Evolutionary conservation across 2,113 vertebrate genomes (phyloP), one percentile per base, ranked within the genome.

Genomic region (Onychostruthus taczanowskii): DNA sequence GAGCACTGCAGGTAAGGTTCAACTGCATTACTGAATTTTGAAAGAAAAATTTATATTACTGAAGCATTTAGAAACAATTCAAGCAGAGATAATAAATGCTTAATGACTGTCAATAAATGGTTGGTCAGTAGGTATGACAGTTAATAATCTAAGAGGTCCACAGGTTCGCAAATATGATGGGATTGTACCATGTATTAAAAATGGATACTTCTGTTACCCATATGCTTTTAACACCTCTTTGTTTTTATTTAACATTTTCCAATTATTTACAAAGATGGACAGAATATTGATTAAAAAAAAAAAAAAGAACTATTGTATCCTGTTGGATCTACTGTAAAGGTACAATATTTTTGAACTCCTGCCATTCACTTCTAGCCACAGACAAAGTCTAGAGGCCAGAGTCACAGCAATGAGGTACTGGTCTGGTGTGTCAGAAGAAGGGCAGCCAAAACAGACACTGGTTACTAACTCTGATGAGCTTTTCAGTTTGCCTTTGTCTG

Each of bases 91-190:
- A 86, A 77, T 81, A 95, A 89, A 84, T 86, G 39, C 70, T 88
- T 95, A 89, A 94, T 87, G 83, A 67, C 56, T 75, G 64, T 84
- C 73, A 92, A 89, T 93, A 93, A 94, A 75, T 86, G 83, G 28
- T 72, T 86, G 69, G 69, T 87, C 88, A 93, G 79, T 68, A 43
- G 56, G 80, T 83, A 88, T 43, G 47, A 67, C 17, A 80, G 28
- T 55, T 72, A 49, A 49, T n/a, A 63, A 63, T 77, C 23, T 59
- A 67, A 56, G 55, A 88, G 35, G 75, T 72, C 4, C 1, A 92
- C 50, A 59, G 53, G 49, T 50, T 59, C 78, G 52, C 24, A 74
- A 84, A 77, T 21, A 31, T 47, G 52, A 70, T 84, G 52, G 47
- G 19, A 67, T 56, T 70, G 10, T 28, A 75, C n/a, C 3, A 3